phyloP scores from a whole-genome alignment of 2,888 invertebrate species.

The Amaurobius ferox region DNA sequence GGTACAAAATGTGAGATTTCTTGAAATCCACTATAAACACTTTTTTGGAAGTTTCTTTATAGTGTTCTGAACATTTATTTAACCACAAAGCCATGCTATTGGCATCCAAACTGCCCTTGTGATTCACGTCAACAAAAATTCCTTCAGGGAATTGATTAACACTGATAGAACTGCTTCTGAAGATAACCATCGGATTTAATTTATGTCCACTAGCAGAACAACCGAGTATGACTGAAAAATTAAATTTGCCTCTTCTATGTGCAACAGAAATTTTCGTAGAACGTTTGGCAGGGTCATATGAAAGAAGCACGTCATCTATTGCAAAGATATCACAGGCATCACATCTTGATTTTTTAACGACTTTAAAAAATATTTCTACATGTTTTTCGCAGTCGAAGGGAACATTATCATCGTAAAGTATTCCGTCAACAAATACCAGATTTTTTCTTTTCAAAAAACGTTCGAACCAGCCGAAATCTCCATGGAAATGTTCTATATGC shows the following conservation, averaged over 20 bases:
- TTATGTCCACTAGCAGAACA: background rate
- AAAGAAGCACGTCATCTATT: background rate
- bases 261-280: background rate
- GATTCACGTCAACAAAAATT: background rate
- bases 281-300: background rate
- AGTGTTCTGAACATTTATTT: background rate
- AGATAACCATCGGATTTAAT: background rate
- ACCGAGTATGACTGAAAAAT: background rate
- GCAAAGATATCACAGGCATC: background rate
- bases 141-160: background rate
- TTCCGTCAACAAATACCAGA: background rate
- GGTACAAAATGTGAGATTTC: background rate
- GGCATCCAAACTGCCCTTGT: background rate
- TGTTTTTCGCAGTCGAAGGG: background rate
- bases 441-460: background rate
- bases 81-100: background rate
- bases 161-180: background rate
- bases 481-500: background rate
- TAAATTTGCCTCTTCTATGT: background rate
- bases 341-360: background rate
- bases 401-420: background rate
- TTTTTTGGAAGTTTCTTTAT: background rate
- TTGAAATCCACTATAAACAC: background rate
- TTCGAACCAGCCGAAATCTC: background rate
- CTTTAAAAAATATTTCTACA: background rate